Evolutionary conservation across 2,113 vertebrate species (phyloP).

Genomic region (Psettodes erumei): DNA sequence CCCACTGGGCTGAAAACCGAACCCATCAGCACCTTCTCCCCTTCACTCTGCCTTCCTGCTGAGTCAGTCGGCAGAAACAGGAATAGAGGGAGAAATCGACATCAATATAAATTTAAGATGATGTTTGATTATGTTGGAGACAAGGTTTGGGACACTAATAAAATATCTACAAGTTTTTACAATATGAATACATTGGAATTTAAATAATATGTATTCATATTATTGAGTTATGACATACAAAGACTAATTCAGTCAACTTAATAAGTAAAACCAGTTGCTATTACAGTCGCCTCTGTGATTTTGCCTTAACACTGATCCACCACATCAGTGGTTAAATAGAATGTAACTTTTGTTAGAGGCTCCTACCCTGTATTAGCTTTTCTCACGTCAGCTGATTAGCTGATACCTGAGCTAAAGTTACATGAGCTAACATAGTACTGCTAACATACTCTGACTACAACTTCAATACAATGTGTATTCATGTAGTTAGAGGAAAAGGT

Average conservation of each 20-base stretch:
- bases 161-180: too few species aligned
- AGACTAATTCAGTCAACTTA: not conserved
- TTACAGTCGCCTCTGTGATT: not conserved
- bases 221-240: not conserved
- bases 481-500: not conserved
- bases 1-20: conserved; percentile 19
- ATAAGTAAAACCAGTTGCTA: not conserved
- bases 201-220: not conserved
- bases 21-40: conserved; percentile 35
- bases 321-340: too few species aligned
- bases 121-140: not conserved
- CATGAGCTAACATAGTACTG: not conserved
- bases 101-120: not conserved
- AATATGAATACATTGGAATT: not conserved
- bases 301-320: not conserved
- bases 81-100: not conserved
- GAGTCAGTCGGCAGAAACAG: not conserved
- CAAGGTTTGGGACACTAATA: not conserved
- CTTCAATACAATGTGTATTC: not conserved
- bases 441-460: not conserved
- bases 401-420: not conserved
- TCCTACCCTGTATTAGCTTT: too few species aligned
- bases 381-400: not conserved
- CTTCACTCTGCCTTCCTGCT: conserved; percentile 4
- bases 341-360: not conserved